Conservation (phyloP, 2,797 vertebrate genomes). For the Danio albolineatus region DNA sequence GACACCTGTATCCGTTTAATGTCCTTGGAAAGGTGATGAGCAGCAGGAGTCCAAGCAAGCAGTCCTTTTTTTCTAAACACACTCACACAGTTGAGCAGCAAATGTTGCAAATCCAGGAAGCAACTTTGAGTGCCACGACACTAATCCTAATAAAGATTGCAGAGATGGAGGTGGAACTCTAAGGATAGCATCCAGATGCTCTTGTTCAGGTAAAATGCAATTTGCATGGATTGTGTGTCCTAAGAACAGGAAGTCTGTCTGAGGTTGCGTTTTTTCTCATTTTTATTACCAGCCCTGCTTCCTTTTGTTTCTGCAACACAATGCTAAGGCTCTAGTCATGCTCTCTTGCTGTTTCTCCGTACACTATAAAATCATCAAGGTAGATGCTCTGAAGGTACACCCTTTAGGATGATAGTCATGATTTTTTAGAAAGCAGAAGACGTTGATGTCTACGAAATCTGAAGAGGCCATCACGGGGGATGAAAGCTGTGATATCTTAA, state of each 20-base stretch:
- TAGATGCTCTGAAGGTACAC: background rate
- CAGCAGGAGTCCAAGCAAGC: too few species aligned
- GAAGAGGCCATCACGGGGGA: constrained; percentile 5
- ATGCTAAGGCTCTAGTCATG: background rate
- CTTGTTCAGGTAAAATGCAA: constrained; percentile 47
- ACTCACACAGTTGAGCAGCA: too few species aligned
- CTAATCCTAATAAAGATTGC: constrained; percentile 33
- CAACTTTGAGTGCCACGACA: constrained; percentile 50
- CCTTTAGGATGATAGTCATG: constrained; percentile 33
- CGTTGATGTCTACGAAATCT: background rate
- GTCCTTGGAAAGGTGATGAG: too few species aligned
- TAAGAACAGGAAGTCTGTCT: constrained; percentile 9
- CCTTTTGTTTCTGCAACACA: constrained; percentile 4
- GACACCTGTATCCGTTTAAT: too few species aligned
- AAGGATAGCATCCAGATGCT: constrained; percentile 22
- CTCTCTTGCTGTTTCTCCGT: background rate
- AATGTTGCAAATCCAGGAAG: constrained; percentile 44
- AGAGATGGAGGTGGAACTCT: constrained; percentile 32
- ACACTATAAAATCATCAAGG: constrained; percentile 7
- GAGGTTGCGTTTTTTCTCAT: constrained; percentile 23
- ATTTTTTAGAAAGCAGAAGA: constrained; percentile 22
- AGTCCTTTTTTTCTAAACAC: too few species aligned
- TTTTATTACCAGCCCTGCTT: background rate
- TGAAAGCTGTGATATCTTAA: constrained; percentile 44
- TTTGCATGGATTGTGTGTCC: constrained; percentile 31